phyloP scores from a whole-genome alignment of 2,113 vertebrate species.

The Sinocyclocheilus anophthalmus region DNA sequence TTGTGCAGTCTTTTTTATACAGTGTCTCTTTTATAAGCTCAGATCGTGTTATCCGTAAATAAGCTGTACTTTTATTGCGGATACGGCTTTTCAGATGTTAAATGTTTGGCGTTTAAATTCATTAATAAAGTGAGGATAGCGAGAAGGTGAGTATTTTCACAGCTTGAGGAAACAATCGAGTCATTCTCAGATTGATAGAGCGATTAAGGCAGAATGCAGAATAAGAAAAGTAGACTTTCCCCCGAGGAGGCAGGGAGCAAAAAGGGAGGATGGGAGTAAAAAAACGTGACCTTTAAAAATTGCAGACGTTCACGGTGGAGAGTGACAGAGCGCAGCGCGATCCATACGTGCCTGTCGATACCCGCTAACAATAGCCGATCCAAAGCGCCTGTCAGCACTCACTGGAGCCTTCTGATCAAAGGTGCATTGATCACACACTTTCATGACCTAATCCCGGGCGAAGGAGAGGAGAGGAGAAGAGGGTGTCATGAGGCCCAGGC shows the following conservation, averaged over 20 bases:
- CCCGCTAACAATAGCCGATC: constrained; percentile 80
- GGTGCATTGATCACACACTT: constrained; percentile 77
- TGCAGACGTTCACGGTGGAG: constrained; percentile 78
- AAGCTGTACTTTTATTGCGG: background rate
- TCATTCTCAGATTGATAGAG: background rate
- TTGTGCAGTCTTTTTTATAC: background rate
- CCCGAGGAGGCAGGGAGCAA: constrained; percentile 26
- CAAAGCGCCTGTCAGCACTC: constrained; percentile 83
- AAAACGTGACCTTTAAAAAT: constrained; percentile 87
- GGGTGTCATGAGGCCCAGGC: constrained; percentile 46
- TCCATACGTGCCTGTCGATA: constrained; percentile 87
- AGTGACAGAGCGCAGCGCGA: constrained; percentile 77
- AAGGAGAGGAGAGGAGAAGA: constrained; percentile 36
- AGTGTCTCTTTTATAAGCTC: background rate
- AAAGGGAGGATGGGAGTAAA: constrained; percentile 34
- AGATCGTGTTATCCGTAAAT: background rate
- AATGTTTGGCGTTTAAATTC: background rate
- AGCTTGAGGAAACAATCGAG: background rate
- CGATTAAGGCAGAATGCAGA: background rate
- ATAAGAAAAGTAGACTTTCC: constrained; percentile 7
- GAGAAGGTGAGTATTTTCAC: background rate
- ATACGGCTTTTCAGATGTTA: background rate
- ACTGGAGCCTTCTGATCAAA: constrained; percentile 79
- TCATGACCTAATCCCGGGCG: constrained; percentile 66
- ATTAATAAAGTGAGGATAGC: background rate